Evolutionary conservation across 2,888 invertebrate species (phyloP).

Genomic region (Apantesis nais): DNA sequence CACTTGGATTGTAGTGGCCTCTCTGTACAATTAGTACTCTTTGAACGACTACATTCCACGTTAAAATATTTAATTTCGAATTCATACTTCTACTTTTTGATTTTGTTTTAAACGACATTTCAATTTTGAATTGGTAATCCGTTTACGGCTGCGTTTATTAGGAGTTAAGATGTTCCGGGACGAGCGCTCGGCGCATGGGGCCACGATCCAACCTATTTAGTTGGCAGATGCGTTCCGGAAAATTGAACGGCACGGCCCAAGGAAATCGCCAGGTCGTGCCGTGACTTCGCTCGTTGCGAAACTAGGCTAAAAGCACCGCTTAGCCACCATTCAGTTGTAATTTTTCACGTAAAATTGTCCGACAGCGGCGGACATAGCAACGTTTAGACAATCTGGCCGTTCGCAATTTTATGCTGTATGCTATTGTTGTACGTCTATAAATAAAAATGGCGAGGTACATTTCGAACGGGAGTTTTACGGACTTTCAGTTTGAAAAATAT

Average conservation of each 20-base stretch:
- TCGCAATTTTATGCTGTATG: constrained; percentile 34
- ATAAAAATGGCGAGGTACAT: constrained; percentile 44
- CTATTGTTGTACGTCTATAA: constrained; percentile 46
- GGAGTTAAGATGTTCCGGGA: constrained; percentile 40
- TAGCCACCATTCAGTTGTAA: constrained; percentile 59
- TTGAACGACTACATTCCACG: constrained; percentile 59
- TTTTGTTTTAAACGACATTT: constrained; percentile 42
- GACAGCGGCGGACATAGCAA: constrained; percentile 49
- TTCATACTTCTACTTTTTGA: constrained; percentile 41
- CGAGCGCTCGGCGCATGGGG: constrained; percentile 19
- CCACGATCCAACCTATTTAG: constrained; percentile 59
- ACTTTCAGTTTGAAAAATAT: constrained; percentile 63
- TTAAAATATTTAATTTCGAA: constrained; percentile 45
- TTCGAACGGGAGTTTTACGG: constrained; percentile 46
- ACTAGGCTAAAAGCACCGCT: constrained; percentile 75
- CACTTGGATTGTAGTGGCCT: constrained; percentile 66
- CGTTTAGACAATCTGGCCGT: constrained; percentile 54
- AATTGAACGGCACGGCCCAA: constrained; percentile 67
- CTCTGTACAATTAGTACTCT: constrained; percentile 73
- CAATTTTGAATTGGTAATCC: constrained; percentile 39
- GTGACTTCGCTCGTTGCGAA: constrained; percentile 66
- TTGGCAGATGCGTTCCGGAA: constrained; percentile 68
- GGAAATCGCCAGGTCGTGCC: constrained; percentile 73
- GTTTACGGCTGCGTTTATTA: constrained; percentile 50
- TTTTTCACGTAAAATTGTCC: constrained; percentile 71